A percentile compares a stretch with the other conserved stretches of the same genome.
Evolutionary conservation across 2,888 invertebrate genomes (phyloP).

Genomic region (Caenorhabditis imperialis): DNA sequence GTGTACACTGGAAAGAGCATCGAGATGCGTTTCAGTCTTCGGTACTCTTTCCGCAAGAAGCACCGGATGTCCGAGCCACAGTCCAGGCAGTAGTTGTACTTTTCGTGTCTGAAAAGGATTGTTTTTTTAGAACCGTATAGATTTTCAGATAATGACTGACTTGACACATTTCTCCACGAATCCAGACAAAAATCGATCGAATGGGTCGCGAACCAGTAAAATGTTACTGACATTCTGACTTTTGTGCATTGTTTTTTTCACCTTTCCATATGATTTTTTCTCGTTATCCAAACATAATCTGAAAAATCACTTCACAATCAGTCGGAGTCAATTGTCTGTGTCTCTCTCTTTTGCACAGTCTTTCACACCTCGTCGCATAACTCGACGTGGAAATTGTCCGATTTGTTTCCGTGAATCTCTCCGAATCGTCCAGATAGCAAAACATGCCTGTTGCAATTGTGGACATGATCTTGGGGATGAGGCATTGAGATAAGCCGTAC

Average conservation of each 20-base stretch:
- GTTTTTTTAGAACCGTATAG: not conserved
- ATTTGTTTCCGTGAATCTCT: constrained; percentile 14
- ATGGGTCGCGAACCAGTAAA: constrained; percentile 25
- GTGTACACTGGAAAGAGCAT: constrained; percentile 45
- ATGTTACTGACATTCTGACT: constrained; percentile 29
- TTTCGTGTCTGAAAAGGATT: constrained; percentile 1
- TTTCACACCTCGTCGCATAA: no score
- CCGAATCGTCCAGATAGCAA: constrained; percentile 34
- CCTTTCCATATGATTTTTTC: constrained; percentile 21
- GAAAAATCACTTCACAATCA: no score
- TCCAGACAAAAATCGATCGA: constrained; percentile 42
- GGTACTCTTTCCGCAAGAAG: constrained; percentile 29
- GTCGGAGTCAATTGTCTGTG: no score
- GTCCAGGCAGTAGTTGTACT: constrained; percentile 21
- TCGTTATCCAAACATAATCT: constrained; percentile 32
- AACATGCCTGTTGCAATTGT: constrained; percentile 30
- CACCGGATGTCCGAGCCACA: constrained; percentile 33
- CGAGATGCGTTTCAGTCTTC: constrained; percentile 25
- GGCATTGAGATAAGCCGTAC: constrained; percentile 32
- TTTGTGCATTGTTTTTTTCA: constrained; percentile 10
- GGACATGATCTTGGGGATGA: constrained; percentile 38
- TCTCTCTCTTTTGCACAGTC: no score
- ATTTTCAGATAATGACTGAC: constrained; percentile 3
- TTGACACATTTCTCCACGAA: constrained; percentile 41
- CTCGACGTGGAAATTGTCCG: constrained; percentile 21